Evolutionary conservation across 2,797 vertebrate species (phyloP).

Genomic region (Onychomys torridus): DNA sequence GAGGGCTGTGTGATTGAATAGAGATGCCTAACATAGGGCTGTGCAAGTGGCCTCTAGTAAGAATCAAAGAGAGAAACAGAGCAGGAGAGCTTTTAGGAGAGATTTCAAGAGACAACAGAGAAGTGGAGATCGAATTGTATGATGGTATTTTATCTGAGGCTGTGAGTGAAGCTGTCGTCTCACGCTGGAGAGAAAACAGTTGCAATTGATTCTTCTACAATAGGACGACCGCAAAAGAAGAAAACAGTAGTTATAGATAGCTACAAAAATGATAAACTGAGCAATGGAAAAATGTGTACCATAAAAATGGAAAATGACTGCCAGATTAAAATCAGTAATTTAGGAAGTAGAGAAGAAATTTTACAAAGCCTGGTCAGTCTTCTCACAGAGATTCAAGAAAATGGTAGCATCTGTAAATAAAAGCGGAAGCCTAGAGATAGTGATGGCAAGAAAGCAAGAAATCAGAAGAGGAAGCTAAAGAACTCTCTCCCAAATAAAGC

Average conservation of each 20-base stretch:
- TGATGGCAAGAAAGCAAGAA: background rate
- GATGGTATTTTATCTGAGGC: background rate
- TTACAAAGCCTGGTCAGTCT: conserved; percentile 22
- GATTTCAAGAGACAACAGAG: conserved; percentile 1
- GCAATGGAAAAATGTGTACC: background rate
- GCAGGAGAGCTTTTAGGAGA: background rate
- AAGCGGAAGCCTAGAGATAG: conserved; percentile 22
- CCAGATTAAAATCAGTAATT: background rate
- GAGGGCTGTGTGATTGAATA: background rate
- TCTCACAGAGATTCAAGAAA: background rate
- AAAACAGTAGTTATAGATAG: background rate
- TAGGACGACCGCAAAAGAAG: background rate
- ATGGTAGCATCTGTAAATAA: background rate
- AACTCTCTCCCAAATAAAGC: background rate
- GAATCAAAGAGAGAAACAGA: background rate
- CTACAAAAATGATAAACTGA: background rate
- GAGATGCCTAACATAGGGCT: background rate
- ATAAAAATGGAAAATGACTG: conserved; percentile 1
- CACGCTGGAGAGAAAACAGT: background rate
- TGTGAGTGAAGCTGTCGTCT: background rate
- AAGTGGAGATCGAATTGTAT: background rate
- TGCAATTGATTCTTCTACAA: background rate
- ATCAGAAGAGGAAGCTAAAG: conserved; percentile 13
- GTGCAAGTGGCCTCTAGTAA: background rate
- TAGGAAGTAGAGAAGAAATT: background rate